Evolutionary conservation across 2,797 vertebrate species (phyloP).

Genomic region (Phalloptychus januarius): DNA sequence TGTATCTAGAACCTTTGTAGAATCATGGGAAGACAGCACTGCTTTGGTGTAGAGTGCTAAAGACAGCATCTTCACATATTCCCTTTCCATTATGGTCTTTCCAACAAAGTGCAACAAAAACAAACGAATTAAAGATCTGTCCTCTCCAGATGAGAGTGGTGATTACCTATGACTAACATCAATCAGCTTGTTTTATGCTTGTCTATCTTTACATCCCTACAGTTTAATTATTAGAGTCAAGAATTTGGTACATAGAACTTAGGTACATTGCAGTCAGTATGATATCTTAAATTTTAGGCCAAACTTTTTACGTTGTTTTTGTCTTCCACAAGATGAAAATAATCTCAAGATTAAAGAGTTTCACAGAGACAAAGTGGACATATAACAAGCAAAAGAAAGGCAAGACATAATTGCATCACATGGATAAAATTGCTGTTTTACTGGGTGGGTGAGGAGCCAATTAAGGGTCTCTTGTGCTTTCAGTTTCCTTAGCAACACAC

Average conservation of each 20-base stretch:
- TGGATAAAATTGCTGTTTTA: neutral
- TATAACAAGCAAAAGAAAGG: neutral
- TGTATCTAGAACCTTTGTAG: neutral
- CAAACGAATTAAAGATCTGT: neutral
- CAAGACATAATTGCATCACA: neutral
- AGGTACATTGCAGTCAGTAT: neutral
- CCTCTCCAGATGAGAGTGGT: neutral
- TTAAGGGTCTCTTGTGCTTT: neutral
- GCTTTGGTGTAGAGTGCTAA: neutral
- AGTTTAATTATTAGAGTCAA: neutral
- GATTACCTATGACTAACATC: neutral
- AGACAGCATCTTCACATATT: neutral
- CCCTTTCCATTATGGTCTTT: neutral
- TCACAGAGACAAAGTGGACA: neutral
- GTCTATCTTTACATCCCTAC: neutral
- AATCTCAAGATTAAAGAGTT: neutral
- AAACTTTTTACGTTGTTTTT: neutral
- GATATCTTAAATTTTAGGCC: neutral
- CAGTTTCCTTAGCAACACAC: neutral
- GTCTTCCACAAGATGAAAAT: neutral
- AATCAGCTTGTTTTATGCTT: neutral
- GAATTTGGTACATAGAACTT: neutral
- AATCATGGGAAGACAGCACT: neutral
- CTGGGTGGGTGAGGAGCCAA: neutral
- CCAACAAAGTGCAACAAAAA: neutral